phyloP scores from a whole-genome alignment of 2,888 invertebrate genomes.

The Papilio elwesi region DNA sequence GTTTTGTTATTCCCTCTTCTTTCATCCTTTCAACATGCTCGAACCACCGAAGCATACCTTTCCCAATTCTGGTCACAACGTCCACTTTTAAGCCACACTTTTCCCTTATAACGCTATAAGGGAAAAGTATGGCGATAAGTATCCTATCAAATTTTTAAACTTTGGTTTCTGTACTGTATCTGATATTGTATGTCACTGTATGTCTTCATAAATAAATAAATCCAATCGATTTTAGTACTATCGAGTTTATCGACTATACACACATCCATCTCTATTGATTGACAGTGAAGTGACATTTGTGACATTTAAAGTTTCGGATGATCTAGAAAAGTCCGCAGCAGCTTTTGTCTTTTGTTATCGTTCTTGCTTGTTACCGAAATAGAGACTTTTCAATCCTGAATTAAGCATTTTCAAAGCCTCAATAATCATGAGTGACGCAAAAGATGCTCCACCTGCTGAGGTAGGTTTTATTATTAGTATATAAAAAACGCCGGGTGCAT shows the following conservation, averaged over 20 bases:
- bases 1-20: too few relatives aligned
- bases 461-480: conserved; percentile 29
- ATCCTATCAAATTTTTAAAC: too few relatives aligned
- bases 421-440: conserved; percentile 42
- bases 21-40: too few relatives aligned
- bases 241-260: not conserved
- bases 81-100: too few relatives aligned
- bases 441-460: conserved; percentile 36
- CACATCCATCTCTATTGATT: not conserved
- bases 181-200: too few relatives aligned
- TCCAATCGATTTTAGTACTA: conserved; percentile 10
- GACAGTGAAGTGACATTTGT: conserved; percentile 2
- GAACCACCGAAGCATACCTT: too few relatives aligned
- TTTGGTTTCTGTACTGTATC: too few relatives aligned
- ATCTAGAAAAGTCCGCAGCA: conserved; percentile 35
- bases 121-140: too few relatives aligned
- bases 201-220: too few relatives aligned
- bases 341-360: conserved; percentile 22
- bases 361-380: conserved; percentile 34
- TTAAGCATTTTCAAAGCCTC: not conserved
- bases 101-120: too few relatives aligned
- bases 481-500: conserved; percentile 16
- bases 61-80: too few relatives aligned
- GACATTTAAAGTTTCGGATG: conserved; percentile 13
- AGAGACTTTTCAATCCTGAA: conserved; percentile 3